Base-by-base conservation (phyloP, 2,888 invertebrate genomes). In the Odontocolon sp. region DNA sequence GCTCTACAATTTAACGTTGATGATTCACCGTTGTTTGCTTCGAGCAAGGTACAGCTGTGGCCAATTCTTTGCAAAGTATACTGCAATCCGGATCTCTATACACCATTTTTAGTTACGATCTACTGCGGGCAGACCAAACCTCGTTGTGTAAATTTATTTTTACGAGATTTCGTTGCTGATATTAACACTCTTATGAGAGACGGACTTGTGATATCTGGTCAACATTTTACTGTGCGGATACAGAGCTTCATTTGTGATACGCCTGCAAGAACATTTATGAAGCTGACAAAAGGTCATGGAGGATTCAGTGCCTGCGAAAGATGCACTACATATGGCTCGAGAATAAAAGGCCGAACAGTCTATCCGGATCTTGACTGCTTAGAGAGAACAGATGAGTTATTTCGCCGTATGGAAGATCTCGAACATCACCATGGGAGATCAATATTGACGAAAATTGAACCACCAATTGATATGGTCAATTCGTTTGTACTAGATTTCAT, bases 21-120 rank as follows among this genome's bases (percentile, higher is more conserved):
- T 50, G 78, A 79, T 26, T 23, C 76, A 40, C 69, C 75, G 18
- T 31, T 80, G 31, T 67, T 38, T 23, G 64, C 56, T 3, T 79
- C 77, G 5, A 52, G 68, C 9, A 33, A 36, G 23, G 47, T 47
- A 5, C 63, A 78, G 45, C 47, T 80, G 45, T 80, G 79, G 78
- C 76, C 80, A 4, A 80, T 82, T 31, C 31, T 80, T 0, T 77
- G 78, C 18, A 71, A 52, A 50, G 18, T 79, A 16, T 31, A 57
- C 26, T 61, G 18, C 14, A 36, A 33, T 6, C 36, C 52, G 0
- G 66, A 79, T 47, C 40, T 75, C 2, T 77, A 76, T 28, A 56
- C 75, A 47, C 79, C 77, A 16, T 80, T 81, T 73, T 56, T 73
- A 2, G 78, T 80, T 45, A 77, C 75, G 2, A 69, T 71, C 11